These are phyloP conservation scores for Platyrinchus mystaceus DNA, from an alignment of 2,797 vertebrate genomes.

Conservation along the genomic window DNA sequence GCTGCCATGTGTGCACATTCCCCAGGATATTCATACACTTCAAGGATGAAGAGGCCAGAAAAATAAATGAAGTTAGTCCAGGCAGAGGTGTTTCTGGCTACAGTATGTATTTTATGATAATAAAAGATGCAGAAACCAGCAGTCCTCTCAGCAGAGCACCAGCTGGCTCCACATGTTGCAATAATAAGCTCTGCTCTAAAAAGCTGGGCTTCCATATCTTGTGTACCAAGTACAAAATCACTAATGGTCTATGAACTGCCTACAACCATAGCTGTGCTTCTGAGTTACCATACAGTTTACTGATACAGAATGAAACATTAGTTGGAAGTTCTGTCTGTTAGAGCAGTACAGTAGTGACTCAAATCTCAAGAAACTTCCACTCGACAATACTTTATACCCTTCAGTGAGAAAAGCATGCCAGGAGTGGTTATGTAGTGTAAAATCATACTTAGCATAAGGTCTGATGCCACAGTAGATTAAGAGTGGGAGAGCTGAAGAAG, in stretches of 20 bases:
- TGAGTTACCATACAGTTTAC: not conserved
- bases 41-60: slow-evolving; percentile 56
- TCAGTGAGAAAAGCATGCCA: not conserved
- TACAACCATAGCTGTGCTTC: slow-evolving; percentile 31
- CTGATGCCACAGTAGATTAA: slow-evolving; percentile 2
- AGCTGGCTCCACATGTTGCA: slow-evolving; percentile 44
- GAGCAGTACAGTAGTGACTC: not conserved
- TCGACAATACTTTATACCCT: not conserved
- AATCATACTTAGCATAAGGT: not conserved
- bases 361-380: not conserved
- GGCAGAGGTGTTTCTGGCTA: slow-evolving; percentile 70
- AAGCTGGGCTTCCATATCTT: slow-evolving; percentile 7
- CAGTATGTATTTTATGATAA: slow-evolving; percentile 53
- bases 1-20: slow-evolving; percentile 33
- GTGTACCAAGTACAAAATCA: slow-evolving; percentile 22
- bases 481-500: slow-evolving; percentile 2
- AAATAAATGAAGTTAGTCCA: slow-evolving; percentile 57
- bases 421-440: not conserved
- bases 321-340: not conserved
- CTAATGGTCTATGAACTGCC: slow-evolving; percentile 48
- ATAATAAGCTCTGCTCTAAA: slow-evolving; percentile 55
- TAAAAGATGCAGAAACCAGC: slow-evolving; percentile 66
- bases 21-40: slow-evolving; percentile 7
- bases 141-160: slow-evolving; percentile 47
- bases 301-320: not conserved